Evolutionary conservation across 2,888 invertebrate genomes (phyloP).

Genomic region (Acanthosepion pharaonis): DNA sequence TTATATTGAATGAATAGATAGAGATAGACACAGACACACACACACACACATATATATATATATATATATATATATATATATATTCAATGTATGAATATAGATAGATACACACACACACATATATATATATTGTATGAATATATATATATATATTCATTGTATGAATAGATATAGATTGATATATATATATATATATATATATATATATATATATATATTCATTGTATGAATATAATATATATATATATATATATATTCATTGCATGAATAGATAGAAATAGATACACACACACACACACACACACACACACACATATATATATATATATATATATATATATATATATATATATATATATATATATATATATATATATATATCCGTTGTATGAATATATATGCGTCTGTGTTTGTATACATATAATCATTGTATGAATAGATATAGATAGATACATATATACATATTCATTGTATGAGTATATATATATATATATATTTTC

Average conservation of each 20-base stretch:
- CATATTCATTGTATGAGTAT: no score
- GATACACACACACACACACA: no score
- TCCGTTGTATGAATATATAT: not conserved
- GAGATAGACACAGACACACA: no score
- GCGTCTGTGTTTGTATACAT: not conserved
- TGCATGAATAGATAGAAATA: not conserved
- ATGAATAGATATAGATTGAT: no score
- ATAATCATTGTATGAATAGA: not conserved
- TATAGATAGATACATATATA: no score
- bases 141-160: not conserved
- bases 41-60: no score
- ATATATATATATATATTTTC: not conserved
- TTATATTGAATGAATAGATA: not conserved
- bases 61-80: not conserved
- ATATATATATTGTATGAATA: not conserved
- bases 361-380: constrained; percentile 33
- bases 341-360: constrained; percentile 33
- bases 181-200: not conserved
- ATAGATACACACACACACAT: no score
- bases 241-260: not conserved
- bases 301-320: no score
- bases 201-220: not conserved
- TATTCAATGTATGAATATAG: not conserved
- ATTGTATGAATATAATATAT: not conserved
- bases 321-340: not conserved